Evolutionary conservation across 2,888 invertebrate species (phyloP).

Genomic region (Steinernema scapterisci): DNA sequence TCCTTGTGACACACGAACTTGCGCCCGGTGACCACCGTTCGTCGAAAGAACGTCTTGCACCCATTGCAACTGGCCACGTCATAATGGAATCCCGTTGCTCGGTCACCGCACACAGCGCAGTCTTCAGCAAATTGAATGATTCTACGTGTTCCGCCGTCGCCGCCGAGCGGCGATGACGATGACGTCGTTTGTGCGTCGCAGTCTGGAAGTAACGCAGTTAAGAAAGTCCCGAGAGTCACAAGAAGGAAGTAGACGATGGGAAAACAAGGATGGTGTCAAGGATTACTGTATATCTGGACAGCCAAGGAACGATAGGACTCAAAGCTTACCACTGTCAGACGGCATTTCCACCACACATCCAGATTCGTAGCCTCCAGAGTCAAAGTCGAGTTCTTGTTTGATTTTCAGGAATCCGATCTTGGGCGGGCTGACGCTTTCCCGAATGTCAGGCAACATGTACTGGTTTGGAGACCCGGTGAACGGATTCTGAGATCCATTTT

Average conservation of each 20-base stretch:
- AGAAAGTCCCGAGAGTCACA: no score
- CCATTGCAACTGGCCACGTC: constrained; percentile 35
- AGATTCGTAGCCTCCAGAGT: background rate
- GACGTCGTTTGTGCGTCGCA: constrained; percentile 19
- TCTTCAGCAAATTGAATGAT: constrained; percentile 26
- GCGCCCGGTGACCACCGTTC: constrained; percentile 31
- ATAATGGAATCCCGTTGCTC: constrained; percentile 24
- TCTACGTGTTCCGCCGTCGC: background rate
- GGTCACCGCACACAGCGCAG: constrained; percentile 18
- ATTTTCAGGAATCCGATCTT: background rate
- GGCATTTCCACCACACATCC: constrained; percentile 8
- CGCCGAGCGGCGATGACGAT: background rate
- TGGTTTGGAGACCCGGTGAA: background rate
- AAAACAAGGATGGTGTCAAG: no score
- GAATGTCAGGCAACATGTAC: background rate
- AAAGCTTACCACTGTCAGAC: constrained; percentile 7
- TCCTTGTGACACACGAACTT: constrained; percentile 38
- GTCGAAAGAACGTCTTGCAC: constrained; percentile 34
- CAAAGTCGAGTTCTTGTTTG: background rate
- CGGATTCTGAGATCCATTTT: background rate
- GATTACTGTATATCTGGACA: background rate
- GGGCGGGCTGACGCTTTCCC: background rate
- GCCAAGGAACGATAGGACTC: background rate
- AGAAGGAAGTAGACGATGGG: background rate
- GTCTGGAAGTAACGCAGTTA: background rate